Evolutionary conservation across 1,140 invertebrate genomes (phyloP), one percentile per base, ranked within the genome.

Genomic region (Lepidurus couesii): DNA sequence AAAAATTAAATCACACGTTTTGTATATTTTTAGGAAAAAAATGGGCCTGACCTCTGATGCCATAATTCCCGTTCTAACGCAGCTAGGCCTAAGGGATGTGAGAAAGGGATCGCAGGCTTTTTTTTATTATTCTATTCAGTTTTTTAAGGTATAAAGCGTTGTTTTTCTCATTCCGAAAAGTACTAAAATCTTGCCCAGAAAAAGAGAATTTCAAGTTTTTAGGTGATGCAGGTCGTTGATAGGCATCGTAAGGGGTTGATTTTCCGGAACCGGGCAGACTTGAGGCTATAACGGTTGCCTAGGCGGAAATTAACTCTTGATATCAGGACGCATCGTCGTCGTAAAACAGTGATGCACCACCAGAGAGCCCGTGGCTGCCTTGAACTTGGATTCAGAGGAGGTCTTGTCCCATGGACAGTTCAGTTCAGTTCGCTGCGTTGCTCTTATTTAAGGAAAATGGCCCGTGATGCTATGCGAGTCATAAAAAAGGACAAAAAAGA

Each of bases 251-350:
- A 65, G 53, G 53, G 53, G 53, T 65, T 65, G 21, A 65, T 65
- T 21, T 65, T 65, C 53, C 13, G 53, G 53, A 65, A 21, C 21
- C n/a, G 16, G 21, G 34, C 34, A 7, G 21, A 65, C 53, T 65
- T 21, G 53, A 21, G 53, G 53, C 53, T 65, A 65, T 65, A 65
- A 65, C 53, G 53, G 53, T 65, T 13, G 53, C 53, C 53, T 65
- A 65, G 53, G 21, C 53, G 53, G 53, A 65, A 65, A 65, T 65
- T 65, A 65, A 65, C 53, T 65, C 53, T 65, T 65, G 53, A 65
- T 65, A 65, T 65, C 53, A 65, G 53, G 53, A 7, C 53, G 53
- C 53, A 65, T 65, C 53, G 1, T n/a, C 21, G 53, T 65, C 53
- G 53, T 65, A 65, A 65, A 65, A 65, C 9, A 65, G 53, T 65